A percentile compares a stretch with the other conserved stretches of the same genome.
phyloP scores from a whole-genome alignment of 2,888 invertebrate species.

The Lycaena phlaeas region DNA sequence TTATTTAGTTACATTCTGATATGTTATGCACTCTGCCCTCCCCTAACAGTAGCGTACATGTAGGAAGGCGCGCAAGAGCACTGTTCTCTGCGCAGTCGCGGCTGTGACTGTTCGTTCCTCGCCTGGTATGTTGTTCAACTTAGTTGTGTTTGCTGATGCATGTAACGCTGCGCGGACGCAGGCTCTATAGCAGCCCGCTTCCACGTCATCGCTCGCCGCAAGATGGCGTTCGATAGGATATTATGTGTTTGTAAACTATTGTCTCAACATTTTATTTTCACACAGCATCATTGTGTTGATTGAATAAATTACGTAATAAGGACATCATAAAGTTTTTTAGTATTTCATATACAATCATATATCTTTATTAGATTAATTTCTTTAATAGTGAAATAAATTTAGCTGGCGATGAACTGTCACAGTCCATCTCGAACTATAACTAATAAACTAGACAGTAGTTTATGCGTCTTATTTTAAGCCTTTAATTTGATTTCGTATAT shows the following conservation, averaged over 20 bases:
- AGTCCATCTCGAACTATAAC: too few relatives aligned
- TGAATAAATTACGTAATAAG: too few relatives aligned
- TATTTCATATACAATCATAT: too few relatives aligned
- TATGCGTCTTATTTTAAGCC: too few relatives aligned
- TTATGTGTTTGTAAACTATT: background rate
- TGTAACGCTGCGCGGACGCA: slow-evolving; percentile 27
- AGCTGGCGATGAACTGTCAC: too few relatives aligned
- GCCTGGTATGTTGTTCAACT: slow-evolving; percentile 38
- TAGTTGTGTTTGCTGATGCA: slow-evolving; percentile 38
- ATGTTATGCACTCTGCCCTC: slow-evolving; percentile 49
- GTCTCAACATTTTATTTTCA: background rate
- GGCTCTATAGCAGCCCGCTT: slow-evolving; percentile 22
- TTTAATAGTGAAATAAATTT: too few relatives aligned
- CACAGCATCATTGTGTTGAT: too few relatives aligned
- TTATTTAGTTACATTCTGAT: slow-evolving; percentile 64
- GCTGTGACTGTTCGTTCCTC: slow-evolving; percentile 36
- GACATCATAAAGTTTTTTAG: too few relatives aligned
- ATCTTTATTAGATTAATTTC: too few relatives aligned
- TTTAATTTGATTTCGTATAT: too few relatives aligned
- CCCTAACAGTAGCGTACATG: slow-evolving; percentile 40
- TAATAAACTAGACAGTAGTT: too few relatives aligned
- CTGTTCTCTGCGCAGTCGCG: slow-evolving; percentile 43
- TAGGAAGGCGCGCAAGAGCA: slow-evolving; percentile 38
- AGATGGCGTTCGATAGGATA: slow-evolving; percentile 27
- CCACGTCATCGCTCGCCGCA: slow-evolving; percentile 18